Evolutionary conservation across 2,888 invertebrate genomes (phyloP).

Genomic region (Oscheius sp.): DNA sequence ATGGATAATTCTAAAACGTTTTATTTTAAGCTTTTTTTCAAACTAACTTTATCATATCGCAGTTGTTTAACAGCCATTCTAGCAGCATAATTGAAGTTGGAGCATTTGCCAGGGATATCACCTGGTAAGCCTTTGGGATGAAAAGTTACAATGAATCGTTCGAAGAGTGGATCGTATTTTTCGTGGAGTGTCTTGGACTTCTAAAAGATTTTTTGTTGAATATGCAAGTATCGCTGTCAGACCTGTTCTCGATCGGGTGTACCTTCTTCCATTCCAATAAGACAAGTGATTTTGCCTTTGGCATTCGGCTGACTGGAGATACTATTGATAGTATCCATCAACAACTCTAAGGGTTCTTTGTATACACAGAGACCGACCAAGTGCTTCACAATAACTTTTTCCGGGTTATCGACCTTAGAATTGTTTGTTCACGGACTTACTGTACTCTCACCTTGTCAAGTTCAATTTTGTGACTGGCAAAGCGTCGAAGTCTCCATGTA

Average conservation of each 20-base stretch:
- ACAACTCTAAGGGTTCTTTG: conserved; percentile 59
- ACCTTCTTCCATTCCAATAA: conserved; percentile 64
- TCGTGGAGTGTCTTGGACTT: conserved; percentile 49
- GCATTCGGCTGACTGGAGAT: conserved; percentile 56
- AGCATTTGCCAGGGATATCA: conserved; percentile 66
- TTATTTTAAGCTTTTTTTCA: background rate
- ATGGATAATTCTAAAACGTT: conserved; percentile 45
- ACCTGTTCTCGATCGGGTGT: conserved; percentile 64
- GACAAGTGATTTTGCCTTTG: conserved; percentile 53
- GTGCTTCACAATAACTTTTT: conserved; percentile 47
- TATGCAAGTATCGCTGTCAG: background rate
- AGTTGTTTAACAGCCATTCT: conserved; percentile 54
- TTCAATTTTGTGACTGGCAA: conserved; percentile 51
- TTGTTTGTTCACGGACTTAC: background rate
- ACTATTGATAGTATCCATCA: conserved; percentile 61
- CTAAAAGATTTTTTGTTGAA: conserved; percentile 34
- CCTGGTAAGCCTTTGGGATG: conserved; percentile 63
- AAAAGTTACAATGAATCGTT: conserved; percentile 62
- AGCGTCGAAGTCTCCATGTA: conserved; percentile 48
- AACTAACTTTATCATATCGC: conserved; percentile 45
- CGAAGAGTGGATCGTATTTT: conserved; percentile 57
- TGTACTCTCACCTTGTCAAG: conserved; percentile 39
- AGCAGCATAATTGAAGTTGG: conserved; percentile 62
- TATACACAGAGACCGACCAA: conserved; percentile 56
- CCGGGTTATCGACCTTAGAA: conserved; percentile 47